Conservation (phyloP, 2,113 vertebrate species). For the Xenus cinereus region DNA sequence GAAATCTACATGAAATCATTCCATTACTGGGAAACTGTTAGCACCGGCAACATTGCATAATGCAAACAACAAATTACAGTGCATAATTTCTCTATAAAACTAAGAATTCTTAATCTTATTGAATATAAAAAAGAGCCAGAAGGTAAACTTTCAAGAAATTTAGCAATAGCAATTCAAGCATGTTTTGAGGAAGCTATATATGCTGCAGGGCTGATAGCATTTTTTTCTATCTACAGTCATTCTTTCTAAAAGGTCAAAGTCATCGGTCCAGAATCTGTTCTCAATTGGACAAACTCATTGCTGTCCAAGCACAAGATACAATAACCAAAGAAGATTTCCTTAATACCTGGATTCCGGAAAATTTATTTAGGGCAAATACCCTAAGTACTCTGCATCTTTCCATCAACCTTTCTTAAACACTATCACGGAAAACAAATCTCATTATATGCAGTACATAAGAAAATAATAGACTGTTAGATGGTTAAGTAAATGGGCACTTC, state of each 20-base stretch:
- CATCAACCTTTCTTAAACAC: background rate
- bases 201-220: background rate
- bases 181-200: background rate
- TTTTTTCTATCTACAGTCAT: background rate
- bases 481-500: background rate
- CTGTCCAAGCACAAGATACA: background rate
- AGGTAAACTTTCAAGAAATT: background rate
- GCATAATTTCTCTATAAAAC: background rate
- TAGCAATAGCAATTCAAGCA: background rate
- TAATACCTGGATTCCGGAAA: background rate
- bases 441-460: background rate
- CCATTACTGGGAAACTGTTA: background rate
- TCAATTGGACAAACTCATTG: background rate
- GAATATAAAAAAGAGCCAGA: background rate
- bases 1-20: background rate
- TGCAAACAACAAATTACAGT: background rate
- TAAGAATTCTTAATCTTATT: background rate
- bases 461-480: background rate
- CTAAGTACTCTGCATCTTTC: background rate
- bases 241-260: background rate
- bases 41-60: background rate
- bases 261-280: background rate
- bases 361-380: background rate
- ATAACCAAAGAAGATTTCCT: background rate
- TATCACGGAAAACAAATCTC: background rate